Evolutionary conservation across 2,797 vertebrate species (phyloP).

Genomic region (Manis crassicaudata): DNA sequence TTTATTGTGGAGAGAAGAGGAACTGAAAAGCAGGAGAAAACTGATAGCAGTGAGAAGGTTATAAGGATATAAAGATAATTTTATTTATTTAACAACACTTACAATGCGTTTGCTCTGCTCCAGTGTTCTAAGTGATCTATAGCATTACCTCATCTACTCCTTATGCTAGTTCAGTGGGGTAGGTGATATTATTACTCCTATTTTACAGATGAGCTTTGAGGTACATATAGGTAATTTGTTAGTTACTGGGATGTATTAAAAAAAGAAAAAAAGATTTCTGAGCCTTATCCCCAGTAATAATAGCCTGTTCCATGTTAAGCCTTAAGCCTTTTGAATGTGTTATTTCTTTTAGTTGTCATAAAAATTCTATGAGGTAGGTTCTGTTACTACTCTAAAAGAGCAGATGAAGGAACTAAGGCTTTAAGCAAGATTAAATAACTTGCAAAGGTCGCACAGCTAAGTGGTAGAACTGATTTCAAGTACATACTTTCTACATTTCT

Average conservation of each 20-base stretch:
- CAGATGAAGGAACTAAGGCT: not conserved
- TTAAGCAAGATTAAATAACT: not conserved
- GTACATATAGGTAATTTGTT: not conserved
- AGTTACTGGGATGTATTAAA: not conserved
- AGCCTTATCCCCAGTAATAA: not conserved
- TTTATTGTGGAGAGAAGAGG: not conserved
- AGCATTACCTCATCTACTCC: not conserved
- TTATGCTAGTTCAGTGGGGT: not conserved
- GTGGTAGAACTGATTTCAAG: not conserved
- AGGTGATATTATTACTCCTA: not conserved
- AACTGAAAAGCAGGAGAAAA: not conserved
- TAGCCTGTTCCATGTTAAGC: not conserved
- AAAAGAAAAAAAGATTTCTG: not conserved
- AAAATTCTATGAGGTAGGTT: not conserved
- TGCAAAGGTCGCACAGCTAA: not conserved
- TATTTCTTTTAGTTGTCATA: not conserved
- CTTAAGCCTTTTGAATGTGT: not conserved
- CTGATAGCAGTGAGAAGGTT: not conserved
- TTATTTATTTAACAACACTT: not conserved
- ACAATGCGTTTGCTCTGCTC: not conserved
- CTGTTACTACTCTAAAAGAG: not conserved
- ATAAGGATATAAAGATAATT: not conserved
- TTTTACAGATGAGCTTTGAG: not conserved
- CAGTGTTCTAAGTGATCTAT: not conserved
- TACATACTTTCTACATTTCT: not conserved